Evolutionary conservation across 2,113 vertebrate genomes (phyloP), one percentile per base, ranked within the genome.

Genomic region (Gila orcuttii): DNA sequence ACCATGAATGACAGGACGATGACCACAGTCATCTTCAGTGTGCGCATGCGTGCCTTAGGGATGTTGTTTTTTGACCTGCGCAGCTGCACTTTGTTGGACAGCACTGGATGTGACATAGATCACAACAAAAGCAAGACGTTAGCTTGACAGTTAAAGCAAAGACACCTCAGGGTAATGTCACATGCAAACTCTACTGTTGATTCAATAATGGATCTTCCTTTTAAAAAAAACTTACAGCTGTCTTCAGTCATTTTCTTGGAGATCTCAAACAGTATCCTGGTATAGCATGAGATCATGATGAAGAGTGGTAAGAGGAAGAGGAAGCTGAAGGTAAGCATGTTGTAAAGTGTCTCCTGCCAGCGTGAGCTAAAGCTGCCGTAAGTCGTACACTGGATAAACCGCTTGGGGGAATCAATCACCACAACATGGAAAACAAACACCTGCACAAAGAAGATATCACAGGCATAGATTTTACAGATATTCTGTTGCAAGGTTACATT

Each of bases 211-310:
- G 19, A 57, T 8, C 52, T 57, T 57, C 19, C 19, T 57, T 55
- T 6, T 6, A 19, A 57, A 57, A 21, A 2, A 57, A 55, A 57
- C 94, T 90, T 86, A 95, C 94, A 6, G 83, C 91, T 95, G 60
- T 84, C 90, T 21, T 91, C 92, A 39, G 92, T 89, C 93, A 96
- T 95, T 79, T 94, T 93, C 87, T 93, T 93, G 68, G 95, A 95
- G 82, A 96, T 96, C 90, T 96, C 95, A 21, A 95, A 64, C 8
- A 96, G 89, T 88, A 96, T 96, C 7, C 94, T 91, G 0, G 94
- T 94, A 91, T 96, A 96, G 87, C 95, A 96, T 88, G 91, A 93
- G 86, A 96, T 95, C 95, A 96, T 96, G 89, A 96, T 95, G 85
- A 92, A 86, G 89, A 96, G 89, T 6, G 95, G 95, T 17, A 96